These are phyloP conservation scores for Graphium colonna DNA, from an alignment of 2,888 invertebrate genomes.

Conservation along the genomic window DNA sequence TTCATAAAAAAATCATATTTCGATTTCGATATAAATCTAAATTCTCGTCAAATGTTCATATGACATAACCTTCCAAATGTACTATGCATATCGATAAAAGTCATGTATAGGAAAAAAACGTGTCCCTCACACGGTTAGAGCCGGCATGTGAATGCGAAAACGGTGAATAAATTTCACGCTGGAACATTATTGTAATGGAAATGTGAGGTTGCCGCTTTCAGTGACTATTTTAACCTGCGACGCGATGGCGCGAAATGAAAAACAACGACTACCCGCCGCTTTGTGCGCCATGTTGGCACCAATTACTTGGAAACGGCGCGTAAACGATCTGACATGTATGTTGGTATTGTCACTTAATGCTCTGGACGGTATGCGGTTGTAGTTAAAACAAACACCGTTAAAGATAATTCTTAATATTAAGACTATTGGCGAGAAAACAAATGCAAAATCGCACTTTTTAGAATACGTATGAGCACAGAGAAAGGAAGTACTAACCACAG, in stretches of 20 bases:
- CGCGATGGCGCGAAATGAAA: conserved; percentile 34
- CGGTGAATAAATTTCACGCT: conserved; percentile 48
- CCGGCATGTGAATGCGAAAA: conserved; percentile 35
- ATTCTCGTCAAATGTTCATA: no score
- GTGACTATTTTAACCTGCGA: conserved; percentile 40
- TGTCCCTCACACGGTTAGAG: conserved; percentile 12
- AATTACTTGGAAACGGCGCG: conserved; percentile 11
- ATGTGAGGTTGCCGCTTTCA: conserved; percentile 35
- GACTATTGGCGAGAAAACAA: no score
- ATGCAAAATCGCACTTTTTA: no score
- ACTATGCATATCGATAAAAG: no score
- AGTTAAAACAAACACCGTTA: background rate
- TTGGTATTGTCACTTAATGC: background rate
- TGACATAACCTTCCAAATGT: no score
- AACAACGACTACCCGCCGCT: conserved; percentile 24
- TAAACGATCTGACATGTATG: background rate
- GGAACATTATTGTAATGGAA: conserved; percentile 38
- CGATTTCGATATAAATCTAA: no score
- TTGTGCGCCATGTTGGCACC: conserved; percentile 1
- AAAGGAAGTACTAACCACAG: no score
- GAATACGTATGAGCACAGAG: no score
- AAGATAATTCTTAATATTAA: background rate
- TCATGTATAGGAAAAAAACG: no score
- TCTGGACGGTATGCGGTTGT: background rate
- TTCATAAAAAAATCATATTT: no score